Conservation (phyloP, 2,888 invertebrate species). For the Epirrhoe tristata region DNA sequence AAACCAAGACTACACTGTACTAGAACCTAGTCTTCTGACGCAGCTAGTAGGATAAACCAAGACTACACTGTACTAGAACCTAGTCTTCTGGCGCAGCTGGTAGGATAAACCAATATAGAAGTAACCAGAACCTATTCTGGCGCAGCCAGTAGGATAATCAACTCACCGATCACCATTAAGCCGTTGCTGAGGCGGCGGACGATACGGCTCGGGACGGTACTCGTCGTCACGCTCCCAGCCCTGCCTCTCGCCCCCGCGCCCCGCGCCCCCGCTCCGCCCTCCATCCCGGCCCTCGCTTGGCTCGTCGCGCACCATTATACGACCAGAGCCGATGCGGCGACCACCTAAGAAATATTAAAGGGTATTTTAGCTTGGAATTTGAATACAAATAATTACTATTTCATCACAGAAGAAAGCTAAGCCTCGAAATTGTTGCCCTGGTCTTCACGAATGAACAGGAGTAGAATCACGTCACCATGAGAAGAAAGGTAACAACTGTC, state of each 20-base stretch:
- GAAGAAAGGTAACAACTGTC: too few relatives aligned
- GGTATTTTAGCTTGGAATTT: background rate
- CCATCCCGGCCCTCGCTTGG: constrained; percentile 51
- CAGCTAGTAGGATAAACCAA: too few relatives aligned
- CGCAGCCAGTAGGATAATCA: constrained; percentile 14
- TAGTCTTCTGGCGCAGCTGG: too few relatives aligned
- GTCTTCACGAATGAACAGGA: too few relatives aligned
- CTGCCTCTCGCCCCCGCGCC: constrained; percentile 53
- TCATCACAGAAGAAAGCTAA: background rate
- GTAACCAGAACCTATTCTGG: constrained; percentile 6
- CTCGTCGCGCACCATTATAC: constrained; percentile 89
- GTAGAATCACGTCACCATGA: too few relatives aligned
- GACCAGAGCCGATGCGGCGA: constrained; percentile 93
- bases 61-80: too few relatives aligned
- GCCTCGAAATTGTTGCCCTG: too few relatives aligned
- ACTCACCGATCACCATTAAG: constrained; percentile 67
- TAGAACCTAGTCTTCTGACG: too few relatives aligned
- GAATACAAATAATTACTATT: too few relatives aligned
- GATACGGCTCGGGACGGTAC: constrained; percentile 47
- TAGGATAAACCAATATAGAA: background rate
- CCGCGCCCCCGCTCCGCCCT: constrained; percentile 56
- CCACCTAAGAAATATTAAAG: constrained; percentile 50
- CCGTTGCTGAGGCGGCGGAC: constrained; percentile 51
- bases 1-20: too few relatives aligned
- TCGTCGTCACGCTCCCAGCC: constrained; percentile 39